Base-by-base conservation (phyloP, 2,797 vertebrate species). In the Lemur catta region DNA sequence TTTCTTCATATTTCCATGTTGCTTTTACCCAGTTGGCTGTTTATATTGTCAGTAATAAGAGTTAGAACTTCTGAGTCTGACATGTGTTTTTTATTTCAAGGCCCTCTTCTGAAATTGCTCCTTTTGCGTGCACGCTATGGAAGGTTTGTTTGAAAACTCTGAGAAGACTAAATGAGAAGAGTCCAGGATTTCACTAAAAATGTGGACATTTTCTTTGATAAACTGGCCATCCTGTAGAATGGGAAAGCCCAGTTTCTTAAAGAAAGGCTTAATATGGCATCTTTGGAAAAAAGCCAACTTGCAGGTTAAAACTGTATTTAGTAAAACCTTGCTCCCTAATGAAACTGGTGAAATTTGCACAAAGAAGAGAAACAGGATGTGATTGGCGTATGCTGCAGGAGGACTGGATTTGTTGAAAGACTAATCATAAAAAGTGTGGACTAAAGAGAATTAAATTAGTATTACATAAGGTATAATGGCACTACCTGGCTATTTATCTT, bases 1-100 rank as follows among this genome's bases (percentile, higher is more conserved):
- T 79, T 91, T 18, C 57, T 93, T 94, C 33, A 17, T 85, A 72
- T 65, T 95, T 96, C 89, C 81, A 67, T 67, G 61, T 79, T 97
- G 55, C 69, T 84, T 89, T 96, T 82, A 89, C 67, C 33, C 24
- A 92, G 67, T 84, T 48, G 59, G 24, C 65, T 95, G 85, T 93
- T 55, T 75, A 94, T 93, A 95, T 67, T 90, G 80, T 79, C 57
- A 86, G 63, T 75, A 63, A 76, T 94, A 95, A 90, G 30, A 72
- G 76, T 89, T 84, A 94, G 76, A 80, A 94, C 50, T 75, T 92
- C 80, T 84, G n/a, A 50, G 86, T 75, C 46, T 78, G 41, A 90
- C 84, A 93, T 96, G 52, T 96, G 82, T 94, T 97, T 93, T 90
- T 96, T 88, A 90, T 95, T 97, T 93, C 41, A 75, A 91, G 75